Percentiles rank a stretch among this genome's conserved stretches.
Evolutionary conservation across 2,888 invertebrate genomes (phyloP).

Genomic region (Phortica magna): DNA sequence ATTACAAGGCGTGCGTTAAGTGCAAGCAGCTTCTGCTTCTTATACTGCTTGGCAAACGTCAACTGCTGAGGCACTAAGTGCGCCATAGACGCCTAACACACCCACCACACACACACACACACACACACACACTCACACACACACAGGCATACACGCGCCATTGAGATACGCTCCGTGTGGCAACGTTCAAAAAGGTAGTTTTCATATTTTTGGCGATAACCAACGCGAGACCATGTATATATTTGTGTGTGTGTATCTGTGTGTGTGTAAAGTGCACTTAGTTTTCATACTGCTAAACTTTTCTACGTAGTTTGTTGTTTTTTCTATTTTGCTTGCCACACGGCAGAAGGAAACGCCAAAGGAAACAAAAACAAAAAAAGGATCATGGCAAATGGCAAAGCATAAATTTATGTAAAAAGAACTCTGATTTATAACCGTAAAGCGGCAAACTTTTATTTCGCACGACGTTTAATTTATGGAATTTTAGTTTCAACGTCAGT

Average conservation of each 20-base stretch:
- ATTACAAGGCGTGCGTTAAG: constrained; percentile 4
- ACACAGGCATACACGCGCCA: background rate
- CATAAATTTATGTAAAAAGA: constrained; percentile 78
- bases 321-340: background rate
- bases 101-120: constrained; percentile 16
- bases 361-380: constrained; percentile 47
- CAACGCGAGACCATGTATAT: constrained; percentile 37
- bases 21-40: background rate
- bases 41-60: background rate
- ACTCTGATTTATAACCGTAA: constrained; percentile 75
- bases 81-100: background rate
- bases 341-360: constrained; percentile 38
- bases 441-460: constrained; percentile 71
- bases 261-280: constrained; percentile 7
- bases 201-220: constrained; percentile 71
- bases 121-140: constrained; percentile 29
- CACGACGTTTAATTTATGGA: constrained; percentile 74
- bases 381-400: constrained; percentile 69
- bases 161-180: constrained; percentile 25
- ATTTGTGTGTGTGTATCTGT: constrained; percentile 34
- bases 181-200: constrained; percentile 58
- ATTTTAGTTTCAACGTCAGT: constrained; percentile 71
- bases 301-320: background rate
- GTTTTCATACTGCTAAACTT: background rate
- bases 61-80: background rate